phyloP scores from a whole-genome alignment of 2,888 invertebrate genomes.

The Lasioglossum zephyrum region DNA sequence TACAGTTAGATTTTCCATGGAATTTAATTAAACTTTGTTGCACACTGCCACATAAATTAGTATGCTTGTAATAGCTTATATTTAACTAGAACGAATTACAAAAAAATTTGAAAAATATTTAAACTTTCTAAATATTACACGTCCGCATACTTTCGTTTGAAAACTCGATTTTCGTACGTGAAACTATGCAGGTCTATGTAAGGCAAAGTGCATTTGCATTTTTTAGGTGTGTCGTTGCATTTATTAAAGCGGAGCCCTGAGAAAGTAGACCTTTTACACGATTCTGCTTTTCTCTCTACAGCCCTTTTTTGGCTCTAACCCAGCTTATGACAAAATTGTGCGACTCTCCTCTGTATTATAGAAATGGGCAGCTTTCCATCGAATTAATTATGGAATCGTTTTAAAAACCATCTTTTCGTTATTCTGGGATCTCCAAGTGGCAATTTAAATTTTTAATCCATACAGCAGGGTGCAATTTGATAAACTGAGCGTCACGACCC shows the following conservation, averaged over 20 bases:
- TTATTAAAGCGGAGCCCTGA: conserved; percentile 4
- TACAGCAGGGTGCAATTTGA: too few relatives aligned
- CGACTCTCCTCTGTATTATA: not conserved
- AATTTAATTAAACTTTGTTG: not conserved
- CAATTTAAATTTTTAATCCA: not conserved
- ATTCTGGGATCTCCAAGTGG: not conserved
- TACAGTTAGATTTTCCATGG: not conserved
- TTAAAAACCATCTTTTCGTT: not conserved
- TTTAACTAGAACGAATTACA: not conserved
- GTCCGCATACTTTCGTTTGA: not conserved
- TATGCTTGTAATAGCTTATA: not conserved
- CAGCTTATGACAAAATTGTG: not conserved
- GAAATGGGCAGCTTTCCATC: not conserved
- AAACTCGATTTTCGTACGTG: not conserved
- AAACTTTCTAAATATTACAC: not conserved
- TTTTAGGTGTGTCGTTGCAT: not conserved
- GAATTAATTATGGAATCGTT: not conserved
- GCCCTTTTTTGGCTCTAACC: not conserved
- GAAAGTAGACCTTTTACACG: not conserved
- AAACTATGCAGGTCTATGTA: not conserved
- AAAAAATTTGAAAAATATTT: not conserved
- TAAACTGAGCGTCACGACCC: too few relatives aligned
- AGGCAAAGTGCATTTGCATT: conserved; percentile 9
- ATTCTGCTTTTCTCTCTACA: not conserved
- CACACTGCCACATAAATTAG: not conserved